Percentiles rank a stretch among this genome's conserved stretches.
These are phyloP conservation scores for Fregata magnificens DNA, from an alignment of 2,113 vertebrate species.

Conservation along the genomic window DNA sequence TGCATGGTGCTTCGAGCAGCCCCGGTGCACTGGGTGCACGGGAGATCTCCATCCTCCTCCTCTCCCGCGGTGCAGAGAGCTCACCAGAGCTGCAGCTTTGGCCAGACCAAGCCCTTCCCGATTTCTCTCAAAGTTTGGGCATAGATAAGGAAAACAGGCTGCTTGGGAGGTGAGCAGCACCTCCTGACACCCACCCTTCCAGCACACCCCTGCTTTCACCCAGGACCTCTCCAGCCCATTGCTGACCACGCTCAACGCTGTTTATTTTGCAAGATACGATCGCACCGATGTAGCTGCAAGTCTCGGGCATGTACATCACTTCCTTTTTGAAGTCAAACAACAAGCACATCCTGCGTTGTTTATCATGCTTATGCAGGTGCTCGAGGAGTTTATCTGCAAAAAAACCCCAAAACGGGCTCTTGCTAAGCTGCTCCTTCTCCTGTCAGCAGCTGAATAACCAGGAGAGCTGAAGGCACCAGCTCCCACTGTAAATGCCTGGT, in stretches of 20 bases:
- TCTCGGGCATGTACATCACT: not conserved
- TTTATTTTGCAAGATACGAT: not conserved
- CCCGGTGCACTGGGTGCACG: accelerated
- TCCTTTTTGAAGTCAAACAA: conserved; percentile 22
- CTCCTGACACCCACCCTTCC: no score
- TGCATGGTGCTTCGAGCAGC: not conserved
- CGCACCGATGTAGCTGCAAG: not conserved
- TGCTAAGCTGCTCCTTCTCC: not conserved
- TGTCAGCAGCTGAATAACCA: not conserved
- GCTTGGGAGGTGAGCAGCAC: not conserved
- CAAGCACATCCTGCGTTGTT: not conserved
- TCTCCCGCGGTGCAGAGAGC: accelerated
- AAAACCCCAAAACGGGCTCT: not conserved
- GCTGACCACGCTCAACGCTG: accelerated
- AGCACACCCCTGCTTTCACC: not conserved
- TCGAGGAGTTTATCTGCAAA: not conserved
- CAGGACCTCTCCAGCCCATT: not conserved
- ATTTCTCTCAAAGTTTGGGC: not conserved
- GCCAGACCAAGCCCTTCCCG: not conserved
- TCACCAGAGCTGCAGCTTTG: not conserved
- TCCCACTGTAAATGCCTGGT: accelerated
- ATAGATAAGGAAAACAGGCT: not conserved
- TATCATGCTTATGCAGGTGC: not conserved
- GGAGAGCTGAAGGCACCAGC: not conserved
- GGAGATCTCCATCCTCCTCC: not conserved